Evolutionary conservation across 2,797 vertebrate species (phyloP), one percentile per base, ranked within the genome.

Genomic region (Coilia nasus): DNA sequence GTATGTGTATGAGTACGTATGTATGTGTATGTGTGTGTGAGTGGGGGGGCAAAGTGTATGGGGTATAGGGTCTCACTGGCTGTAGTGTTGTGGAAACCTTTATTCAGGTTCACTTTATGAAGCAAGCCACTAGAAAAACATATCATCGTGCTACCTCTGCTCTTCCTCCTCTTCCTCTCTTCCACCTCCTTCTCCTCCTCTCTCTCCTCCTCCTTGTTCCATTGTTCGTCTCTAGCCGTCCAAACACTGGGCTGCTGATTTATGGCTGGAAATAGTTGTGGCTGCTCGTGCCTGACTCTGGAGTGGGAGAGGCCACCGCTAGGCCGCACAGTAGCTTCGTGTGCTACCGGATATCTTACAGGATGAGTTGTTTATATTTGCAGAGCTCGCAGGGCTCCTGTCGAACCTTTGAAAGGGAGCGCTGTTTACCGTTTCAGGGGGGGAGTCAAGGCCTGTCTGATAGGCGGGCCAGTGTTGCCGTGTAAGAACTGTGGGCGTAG

Each of bases 231-330:
- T 44, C 17, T 31, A 41, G 17, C 14, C 71, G 31, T 78, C 71
- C 71, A 78, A 78, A 78, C 71, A 78, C 71, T 44, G 71, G 7
- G 31, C 71, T 21, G 71, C 71, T 78, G 31, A 78, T 78, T 78
- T 78, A 78, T 78, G 35, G 71, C 15, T 44, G 71, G 71, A 78
- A 78, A 78, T 78, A 44, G 31, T 78, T 78, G 71, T 78, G 71
- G 71, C 71, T 44, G 71, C 35, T 44, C 5, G 17, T 78, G 35
- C 41, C 25, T 78, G 71, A 78, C 35, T 31, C 35, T 15, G 19
- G 71, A 78, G 71, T 9, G 21, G 14, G 50, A 54, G 50, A 44
- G 71, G 17, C 71, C 7, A 25, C 71, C 71, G n/a, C n/a, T n/a
- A n/a, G n/a, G n/a, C n/a, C n/a, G 10, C 71, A 78, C 71, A 78